These are phyloP conservation scores for Erpobdella octoculata DNA, from an alignment of 2,888 invertebrate species.

Conservation along the genomic window DNA sequence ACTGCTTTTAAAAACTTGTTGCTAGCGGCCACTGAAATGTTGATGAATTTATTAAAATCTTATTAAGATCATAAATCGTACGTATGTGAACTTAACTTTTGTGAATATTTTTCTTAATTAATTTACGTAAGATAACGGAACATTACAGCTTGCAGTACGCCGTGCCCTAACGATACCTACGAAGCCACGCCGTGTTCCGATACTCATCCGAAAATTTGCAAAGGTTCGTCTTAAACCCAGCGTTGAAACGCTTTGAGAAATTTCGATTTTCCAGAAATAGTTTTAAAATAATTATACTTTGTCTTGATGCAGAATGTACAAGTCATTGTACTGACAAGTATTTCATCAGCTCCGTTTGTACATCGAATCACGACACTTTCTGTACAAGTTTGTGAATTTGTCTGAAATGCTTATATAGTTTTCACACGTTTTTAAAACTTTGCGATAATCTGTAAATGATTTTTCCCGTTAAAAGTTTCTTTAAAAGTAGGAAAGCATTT, in stretches of 20 bases:
- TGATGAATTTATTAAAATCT: too few relatives aligned
- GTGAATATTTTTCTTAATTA: too few relatives aligned
- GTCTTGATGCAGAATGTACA: slow-evolving; percentile 33
- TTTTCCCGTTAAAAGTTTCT: too few relatives aligned
- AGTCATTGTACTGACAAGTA: slow-evolving; percentile 34
- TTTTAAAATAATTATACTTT: background rate
- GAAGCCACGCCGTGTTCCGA: slow-evolving; percentile 16
- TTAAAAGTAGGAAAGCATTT: too few relatives aligned
- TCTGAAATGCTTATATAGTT: too few relatives aligned
- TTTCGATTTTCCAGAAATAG: too few relatives aligned
- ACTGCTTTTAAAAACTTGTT: too few relatives aligned
- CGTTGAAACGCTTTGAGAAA: background rate
- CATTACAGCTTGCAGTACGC: slow-evolving; percentile 7
- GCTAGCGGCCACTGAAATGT: too few relatives aligned
- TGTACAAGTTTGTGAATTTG: slow-evolving; percentile 34
- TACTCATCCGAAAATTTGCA: slow-evolving; percentile 35
- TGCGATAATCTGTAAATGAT: too few relatives aligned
- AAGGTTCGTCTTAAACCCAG: slow-evolving; percentile 32
- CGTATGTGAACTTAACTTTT: too few relatives aligned
- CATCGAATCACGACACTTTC: slow-evolving; percentile 30
- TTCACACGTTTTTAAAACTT: too few relatives aligned
- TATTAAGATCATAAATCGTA: too few relatives aligned
- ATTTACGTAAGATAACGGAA: slow-evolving; percentile 34
- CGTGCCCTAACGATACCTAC: slow-evolving; percentile 4
- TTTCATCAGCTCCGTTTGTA: slow-evolving; percentile 34